Evolutionary conservation across 2,888 invertebrate species (phyloP).

Genomic region (Aporophyla nigra): DNA sequence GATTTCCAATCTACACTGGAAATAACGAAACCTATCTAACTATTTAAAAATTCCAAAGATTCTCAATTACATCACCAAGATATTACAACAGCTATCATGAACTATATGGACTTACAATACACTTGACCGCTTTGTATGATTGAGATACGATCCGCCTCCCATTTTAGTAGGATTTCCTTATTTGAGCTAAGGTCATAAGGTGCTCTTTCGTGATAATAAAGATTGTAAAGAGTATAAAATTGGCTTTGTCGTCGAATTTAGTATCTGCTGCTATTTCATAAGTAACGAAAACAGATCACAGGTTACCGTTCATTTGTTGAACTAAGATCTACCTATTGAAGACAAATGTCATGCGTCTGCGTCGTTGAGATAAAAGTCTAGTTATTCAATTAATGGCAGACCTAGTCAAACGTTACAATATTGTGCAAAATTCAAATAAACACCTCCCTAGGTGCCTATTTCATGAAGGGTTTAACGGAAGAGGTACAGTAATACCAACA

Average conservation of each 20-base stretch:
- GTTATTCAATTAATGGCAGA: background rate
- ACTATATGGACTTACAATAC: constrained; percentile 31
- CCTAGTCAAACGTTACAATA: background rate
- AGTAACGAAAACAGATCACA: background rate
- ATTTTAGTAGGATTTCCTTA: constrained; percentile 62
- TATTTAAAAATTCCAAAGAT: constrained; percentile 6
- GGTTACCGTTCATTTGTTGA: background rate
- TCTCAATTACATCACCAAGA: constrained; percentile 29
- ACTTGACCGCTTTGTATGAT: constrained; percentile 52
- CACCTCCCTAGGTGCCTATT: background rate
- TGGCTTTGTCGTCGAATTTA: constrained; percentile 1
- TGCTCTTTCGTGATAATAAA: constrained; percentile 28
- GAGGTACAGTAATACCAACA: background rate
- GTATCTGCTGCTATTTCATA: background rate
- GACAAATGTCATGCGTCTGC: background rate
- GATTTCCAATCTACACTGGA: constrained; percentile 7
- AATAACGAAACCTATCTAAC: background rate
- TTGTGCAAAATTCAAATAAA: no score
- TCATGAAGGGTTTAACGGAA: background rate
- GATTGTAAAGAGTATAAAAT: constrained; percentile 23
- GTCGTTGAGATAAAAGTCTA: background rate
- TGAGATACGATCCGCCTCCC: constrained; percentile 53
- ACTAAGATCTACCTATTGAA: background rate
- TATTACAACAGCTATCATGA: constrained; percentile 29
- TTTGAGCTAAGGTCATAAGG: constrained; percentile 52